These are phyloP conservation scores for Drosophila nigricruria DNA, from an alignment of 2,888 invertebrate genomes.

Conservation along the genomic window DNA sequence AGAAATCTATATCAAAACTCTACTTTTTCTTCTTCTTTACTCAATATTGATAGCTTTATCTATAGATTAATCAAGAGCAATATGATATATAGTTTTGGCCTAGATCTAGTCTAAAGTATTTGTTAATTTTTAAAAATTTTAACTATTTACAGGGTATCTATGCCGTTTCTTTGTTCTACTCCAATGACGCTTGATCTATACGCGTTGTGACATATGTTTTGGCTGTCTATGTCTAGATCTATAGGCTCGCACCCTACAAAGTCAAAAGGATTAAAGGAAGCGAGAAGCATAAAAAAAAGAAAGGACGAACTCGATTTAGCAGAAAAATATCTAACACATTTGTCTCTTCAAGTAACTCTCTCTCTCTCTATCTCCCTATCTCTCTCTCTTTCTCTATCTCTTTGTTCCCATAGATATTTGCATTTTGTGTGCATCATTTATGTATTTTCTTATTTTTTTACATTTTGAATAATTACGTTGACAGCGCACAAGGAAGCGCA, in stretches of 20 bases:
- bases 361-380: not conserved
- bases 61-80: too few relatives aligned
- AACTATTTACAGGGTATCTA: not conserved
- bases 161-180: not conserved
- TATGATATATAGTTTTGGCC: too few relatives aligned
- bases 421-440: conserved; percentile 70
- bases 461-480: conserved; percentile 72
- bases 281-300: conserved; percentile 23
- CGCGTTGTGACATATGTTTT: conserved; percentile 71
- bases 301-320: conserved; percentile 74
- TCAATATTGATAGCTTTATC: too few relatives aligned
- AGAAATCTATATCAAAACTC: too few relatives aligned
- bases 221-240: conserved; percentile 30
- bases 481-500: conserved; percentile 62
- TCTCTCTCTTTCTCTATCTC: conserved; percentile 3
- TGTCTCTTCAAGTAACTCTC: conserved; percentile 25
- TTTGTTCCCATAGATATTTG: conserved; percentile 61
- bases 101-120: too few relatives aligned
- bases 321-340: conserved; percentile 73
- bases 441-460: conserved; percentile 24
- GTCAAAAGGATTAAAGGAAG: conserved; percentile 75
- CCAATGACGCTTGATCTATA: conserved; percentile 56
- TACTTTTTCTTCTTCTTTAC: too few relatives aligned
- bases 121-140: too few relatives aligned
- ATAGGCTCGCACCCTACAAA: conserved; percentile 70